phyloP scores from a whole-genome alignment of 2,888 invertebrate species.

The Cosmorhoe ocellata region DNA sequence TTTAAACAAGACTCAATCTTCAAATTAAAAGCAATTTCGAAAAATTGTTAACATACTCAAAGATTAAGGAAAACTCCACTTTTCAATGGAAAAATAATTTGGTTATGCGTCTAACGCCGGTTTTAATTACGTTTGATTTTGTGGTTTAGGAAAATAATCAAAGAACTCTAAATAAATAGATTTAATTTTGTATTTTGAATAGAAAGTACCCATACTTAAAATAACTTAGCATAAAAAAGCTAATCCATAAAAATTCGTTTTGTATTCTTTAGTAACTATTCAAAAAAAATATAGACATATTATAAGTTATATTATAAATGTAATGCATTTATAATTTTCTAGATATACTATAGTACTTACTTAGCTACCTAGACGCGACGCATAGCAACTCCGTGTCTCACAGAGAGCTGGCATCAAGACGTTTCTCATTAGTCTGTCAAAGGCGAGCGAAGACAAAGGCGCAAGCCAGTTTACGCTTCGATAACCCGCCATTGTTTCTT shows the following conservation, averaged over 20 bases:
- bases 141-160: not conserved
- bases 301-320: no score
- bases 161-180: not conserved
- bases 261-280: no score
- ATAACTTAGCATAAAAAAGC: no score
- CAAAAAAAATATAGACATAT: no score
- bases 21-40: no score
- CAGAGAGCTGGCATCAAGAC: constrained; percentile 5
- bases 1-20: no score
- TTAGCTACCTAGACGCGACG: not conserved
- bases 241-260: no score
- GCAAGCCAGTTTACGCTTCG: constrained; percentile 10
- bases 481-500: constrained; percentile 2
- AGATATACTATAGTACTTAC: not conserved
- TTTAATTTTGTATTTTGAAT: not conserved
- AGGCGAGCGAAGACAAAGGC: constrained; percentile 14
- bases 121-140: not conserved
- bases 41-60: no score
- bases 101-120: not conserved
- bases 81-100: not conserved
- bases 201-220: no score
- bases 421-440: constrained; percentile 18
- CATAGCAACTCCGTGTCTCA: not conserved
- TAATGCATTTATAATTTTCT: no score
- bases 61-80: no score